A percentile compares a stretch with the other conserved stretches of the same genome.
These are phyloP conservation scores for Drosophila serrata DNA, from an alignment of 1,140 invertebrate genomes.

Conservation along the genomic window DNA sequence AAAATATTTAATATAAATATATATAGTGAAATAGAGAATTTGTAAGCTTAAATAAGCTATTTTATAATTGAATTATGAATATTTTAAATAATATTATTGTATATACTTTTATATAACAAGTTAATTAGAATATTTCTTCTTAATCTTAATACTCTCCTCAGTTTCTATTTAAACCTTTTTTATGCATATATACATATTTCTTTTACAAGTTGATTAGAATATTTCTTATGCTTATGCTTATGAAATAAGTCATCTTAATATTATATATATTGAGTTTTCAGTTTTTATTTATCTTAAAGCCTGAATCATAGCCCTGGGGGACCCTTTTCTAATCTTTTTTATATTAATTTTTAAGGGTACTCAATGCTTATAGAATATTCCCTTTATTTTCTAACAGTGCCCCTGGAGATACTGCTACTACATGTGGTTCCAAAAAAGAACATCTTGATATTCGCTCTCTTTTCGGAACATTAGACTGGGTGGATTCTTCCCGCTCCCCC, in stretches of 20 bases:
- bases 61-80: too few species aligned
- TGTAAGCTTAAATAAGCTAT: too few species aligned
- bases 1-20: too few species aligned
- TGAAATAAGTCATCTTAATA: neutral
- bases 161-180: neutral
- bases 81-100: too few species aligned
- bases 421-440: slow-evolving; percentile 10
- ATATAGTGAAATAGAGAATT: too few species aligned
- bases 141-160: neutral
- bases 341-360: neutral
- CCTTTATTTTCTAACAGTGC: slow-evolving; percentile 4
- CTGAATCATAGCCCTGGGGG: neutral
- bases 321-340: neutral
- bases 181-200: too few species aligned
- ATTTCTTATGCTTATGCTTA: too few species aligned
- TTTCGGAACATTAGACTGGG: slow-evolving; percentile 69
- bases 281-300: neutral
- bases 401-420: neutral
- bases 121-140: neutral
- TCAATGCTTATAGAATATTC: neutral
- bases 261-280: neutral
- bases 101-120: too few species aligned
- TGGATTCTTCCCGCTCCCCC: slow-evolving; percentile 3
- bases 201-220: too few species aligned
- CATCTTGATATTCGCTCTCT: slow-evolving; percentile 36